phyloP scores from a whole-genome alignment of 2,888 invertebrate genomes.

The Timema cristinae region DNA sequence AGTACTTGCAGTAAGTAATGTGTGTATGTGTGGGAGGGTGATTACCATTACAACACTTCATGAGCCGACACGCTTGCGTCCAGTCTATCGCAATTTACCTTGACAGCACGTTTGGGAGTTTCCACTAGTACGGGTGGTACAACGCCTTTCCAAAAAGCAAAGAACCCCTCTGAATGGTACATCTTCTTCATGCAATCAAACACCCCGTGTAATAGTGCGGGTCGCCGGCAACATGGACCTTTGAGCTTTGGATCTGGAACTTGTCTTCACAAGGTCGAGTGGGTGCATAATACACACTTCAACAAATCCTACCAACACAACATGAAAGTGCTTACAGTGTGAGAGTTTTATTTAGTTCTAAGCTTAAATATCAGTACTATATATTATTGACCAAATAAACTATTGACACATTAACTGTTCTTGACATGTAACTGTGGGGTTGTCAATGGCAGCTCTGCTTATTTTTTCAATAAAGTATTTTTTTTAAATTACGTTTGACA shows the following conservation, averaged over 20 bases:
- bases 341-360: neutral
- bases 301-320: constrained; percentile 61
- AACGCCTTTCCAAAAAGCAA: constrained; percentile 90
- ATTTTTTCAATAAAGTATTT: too few relatives aligned
- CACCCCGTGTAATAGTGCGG: constrained; percentile 64
- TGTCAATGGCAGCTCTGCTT: too few relatives aligned
- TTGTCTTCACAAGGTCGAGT: constrained; percentile 87
- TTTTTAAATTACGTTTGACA: too few relatives aligned
- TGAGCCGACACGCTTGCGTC: too few relatives aligned
- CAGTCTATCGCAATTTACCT: constrained; percentile 48
- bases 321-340: neutral
- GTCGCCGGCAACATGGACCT: constrained; percentile 43
- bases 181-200: constrained; percentile 86
- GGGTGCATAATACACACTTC: constrained; percentile 98
- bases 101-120: constrained; percentile 91
- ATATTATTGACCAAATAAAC: neutral
- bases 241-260: constrained; percentile 64
- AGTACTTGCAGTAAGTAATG: too few relatives aligned
- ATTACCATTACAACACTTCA: too few relatives aligned
- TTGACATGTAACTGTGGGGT: too few relatives aligned
- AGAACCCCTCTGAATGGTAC: constrained; percentile 76
- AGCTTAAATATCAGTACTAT: neutral
- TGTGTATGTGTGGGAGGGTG: too few relatives aligned
- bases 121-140: constrained; percentile 90
- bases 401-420: too few relatives aligned